phyloP scores from a whole-genome alignment of 2,797 vertebrate species.

The Aselliscus stoliczkanus region DNA sequence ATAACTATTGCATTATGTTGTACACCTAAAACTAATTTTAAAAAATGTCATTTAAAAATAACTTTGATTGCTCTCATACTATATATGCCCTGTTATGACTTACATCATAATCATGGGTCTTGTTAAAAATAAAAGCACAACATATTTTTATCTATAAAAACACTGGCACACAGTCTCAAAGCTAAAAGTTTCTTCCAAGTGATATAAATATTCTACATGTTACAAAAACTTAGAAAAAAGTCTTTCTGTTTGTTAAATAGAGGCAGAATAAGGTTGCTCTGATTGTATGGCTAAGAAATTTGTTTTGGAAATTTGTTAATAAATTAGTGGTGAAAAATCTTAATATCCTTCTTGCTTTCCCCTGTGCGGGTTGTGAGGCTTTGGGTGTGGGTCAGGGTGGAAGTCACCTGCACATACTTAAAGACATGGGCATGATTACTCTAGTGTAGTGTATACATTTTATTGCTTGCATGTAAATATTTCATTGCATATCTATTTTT shows the following conservation, averaged over 20 bases:
- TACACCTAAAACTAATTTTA: too few species aligned
- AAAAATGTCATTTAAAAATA: not conserved
- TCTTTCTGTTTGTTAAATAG: not conserved
- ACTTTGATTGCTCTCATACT: not conserved
- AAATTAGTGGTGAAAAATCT: not conserved
- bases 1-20: too few species aligned
- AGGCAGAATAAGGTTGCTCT: not conserved
- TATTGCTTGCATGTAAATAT: not conserved
- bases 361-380: not conserved
- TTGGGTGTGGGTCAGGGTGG: not conserved
- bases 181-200: not conserved
- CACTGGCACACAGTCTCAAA: not conserved
- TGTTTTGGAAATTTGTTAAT: not conserved
- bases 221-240: not conserved
- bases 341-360: not conserved
- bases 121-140: not conserved
- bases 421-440: not conserved
- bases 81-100: not conserved
- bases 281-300: not conserved
- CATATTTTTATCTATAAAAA: not conserved
- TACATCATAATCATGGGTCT: not conserved
- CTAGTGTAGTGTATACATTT: not conserved
- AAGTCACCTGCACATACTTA: not conserved
- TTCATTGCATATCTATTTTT: not conserved
- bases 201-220: not conserved